Percentiles rank a stretch among this genome's conserved stretches.
These are phyloP conservation scores for Strix occidentalis DNA, from an alignment of 2,797 vertebrate genomes.

Conservation along the genomic window DNA sequence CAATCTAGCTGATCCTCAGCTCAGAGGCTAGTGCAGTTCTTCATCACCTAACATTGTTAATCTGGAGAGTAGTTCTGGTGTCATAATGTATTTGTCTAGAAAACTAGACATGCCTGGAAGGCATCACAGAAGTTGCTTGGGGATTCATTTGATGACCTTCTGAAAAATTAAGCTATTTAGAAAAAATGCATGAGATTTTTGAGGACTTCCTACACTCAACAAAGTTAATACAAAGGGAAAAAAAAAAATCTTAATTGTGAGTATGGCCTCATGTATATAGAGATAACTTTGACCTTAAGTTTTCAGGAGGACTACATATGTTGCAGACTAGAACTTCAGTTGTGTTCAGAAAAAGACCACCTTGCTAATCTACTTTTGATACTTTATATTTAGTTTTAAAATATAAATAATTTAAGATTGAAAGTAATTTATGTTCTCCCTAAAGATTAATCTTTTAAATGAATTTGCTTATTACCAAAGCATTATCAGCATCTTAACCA, in stretches of 20 bases:
- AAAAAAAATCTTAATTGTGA: neutral
- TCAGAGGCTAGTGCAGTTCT: neutral
- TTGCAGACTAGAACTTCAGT: neutral
- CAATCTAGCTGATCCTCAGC: neutral
- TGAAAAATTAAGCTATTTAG: constrained; percentile 1
- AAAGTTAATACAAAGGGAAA: neutral
- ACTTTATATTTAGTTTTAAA: neutral
- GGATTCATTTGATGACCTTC: neutral
- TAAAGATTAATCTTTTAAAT: neutral
- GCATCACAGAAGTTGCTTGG: neutral
- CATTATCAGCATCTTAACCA: neutral
- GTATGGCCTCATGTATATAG: neutral
- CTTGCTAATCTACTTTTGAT: neutral
- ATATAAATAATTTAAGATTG: neutral
- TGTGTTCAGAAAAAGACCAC: neutral
- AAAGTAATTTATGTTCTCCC: neutral
- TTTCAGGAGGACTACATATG: neutral
- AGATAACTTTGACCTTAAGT: neutral
- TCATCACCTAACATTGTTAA: neutral
- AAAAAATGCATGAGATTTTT: neutral
- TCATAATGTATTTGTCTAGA: neutral
- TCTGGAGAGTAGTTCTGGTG: neutral
- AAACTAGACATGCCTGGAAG: neutral
- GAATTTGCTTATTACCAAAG: neutral
- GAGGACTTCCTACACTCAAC: neutral